Evolutionary conservation across 1,140 invertebrate species (phyloP), one percentile per base, ranked within the genome.

Genomic region (Drosophila sechellia): DNA sequence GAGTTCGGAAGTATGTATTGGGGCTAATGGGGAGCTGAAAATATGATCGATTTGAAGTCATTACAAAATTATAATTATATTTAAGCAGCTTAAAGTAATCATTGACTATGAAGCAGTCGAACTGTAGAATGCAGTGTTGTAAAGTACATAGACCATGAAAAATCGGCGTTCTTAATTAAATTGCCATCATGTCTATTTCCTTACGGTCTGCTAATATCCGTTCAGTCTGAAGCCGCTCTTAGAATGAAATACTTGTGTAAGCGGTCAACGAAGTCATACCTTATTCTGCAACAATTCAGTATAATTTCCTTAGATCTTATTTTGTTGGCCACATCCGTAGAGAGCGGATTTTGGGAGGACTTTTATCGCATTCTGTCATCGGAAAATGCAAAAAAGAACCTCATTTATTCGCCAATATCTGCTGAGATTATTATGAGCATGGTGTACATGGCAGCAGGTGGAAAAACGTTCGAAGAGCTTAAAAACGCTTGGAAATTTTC

Each of bases 341-440:
- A 11, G 8, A 15, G n/a, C 2, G 12, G 11, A 4, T 60, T 52
- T 11, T 50, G n/a, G 3, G 22, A 50, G 1, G 46, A 60, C 5
- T 22, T 50, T 5, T 31, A 50, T n/a, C 1, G 2, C n/a, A 17
- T 27, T 15, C 35, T 60, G 12, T 11, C 12, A 6, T 8, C 17
- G 15, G n/a, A 20, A 5, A 15, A 40, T 40, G n/a, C 89, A 3
- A 43, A 81, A 12, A 54, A 91, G 20, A 95, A 95, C 86, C 55
- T 95, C 0, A 15, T 63, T 22, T 31, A 27, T 12, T 69, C 65
- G 0, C 57, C 65, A 1, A 6, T 69, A 5, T 61, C 94, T 27
- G 87, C 94, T 15, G 79, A 94, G 37, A 93, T 93, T 20, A 92
- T 94, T 11, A 77, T 95, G 27, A 93, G 93, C 2, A 92, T 95